Base-by-base conservation (phyloP, 1,140 invertebrate genomes). In the Dendrolimus punctatus region DNA sequence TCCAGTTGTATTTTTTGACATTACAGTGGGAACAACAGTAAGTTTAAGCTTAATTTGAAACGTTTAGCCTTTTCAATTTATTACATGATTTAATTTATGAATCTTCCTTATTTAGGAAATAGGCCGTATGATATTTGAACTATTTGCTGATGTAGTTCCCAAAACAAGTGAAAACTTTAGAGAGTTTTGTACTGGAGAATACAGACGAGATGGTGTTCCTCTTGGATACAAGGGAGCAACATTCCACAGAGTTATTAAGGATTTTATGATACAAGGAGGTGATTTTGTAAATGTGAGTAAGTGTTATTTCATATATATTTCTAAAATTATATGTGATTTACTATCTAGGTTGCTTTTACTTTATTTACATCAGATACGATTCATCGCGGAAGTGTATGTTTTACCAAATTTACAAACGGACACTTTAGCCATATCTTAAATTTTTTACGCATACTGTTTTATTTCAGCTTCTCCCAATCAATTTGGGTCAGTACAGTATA, bases 131-230 rank as follows among this genome's bases (percentile, higher is more conserved):
- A 94, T 98, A 62, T 95, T 99, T 85, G 98, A 99, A 87, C 85
- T 99, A 5, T 99, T 96, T 90, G 94, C 97, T 4, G 97, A 99
- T 89, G 91, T 97, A 40, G 97, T 98, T 6, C 98, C 99, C 8
- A 97, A 95, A 89, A 99, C 98, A 6, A 97, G 96, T 66, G 99
- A 99, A 90, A 99, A 99, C 87, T 99, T 99, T 73, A 92, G 98
- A 62, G 96, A 99, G 78, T 95, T 99, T 76, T 99, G 99, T 80
- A 99, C 98, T 0, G 99, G 99, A 37, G 98, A 99, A 88, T 93
- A 91, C 59, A 89, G 93, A 64, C 89, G 92, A 65, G 98, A 99
- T 73, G 95, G 95, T 36, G 96, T 99, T n/a, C 97, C 98, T 1
- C 90, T 98, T 38, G 97, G 98, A 39, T 99, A 95, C 76, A 99